Conservation (phyloP, 2,797 vertebrate genomes). For the Perodicticus potto region DNA sequence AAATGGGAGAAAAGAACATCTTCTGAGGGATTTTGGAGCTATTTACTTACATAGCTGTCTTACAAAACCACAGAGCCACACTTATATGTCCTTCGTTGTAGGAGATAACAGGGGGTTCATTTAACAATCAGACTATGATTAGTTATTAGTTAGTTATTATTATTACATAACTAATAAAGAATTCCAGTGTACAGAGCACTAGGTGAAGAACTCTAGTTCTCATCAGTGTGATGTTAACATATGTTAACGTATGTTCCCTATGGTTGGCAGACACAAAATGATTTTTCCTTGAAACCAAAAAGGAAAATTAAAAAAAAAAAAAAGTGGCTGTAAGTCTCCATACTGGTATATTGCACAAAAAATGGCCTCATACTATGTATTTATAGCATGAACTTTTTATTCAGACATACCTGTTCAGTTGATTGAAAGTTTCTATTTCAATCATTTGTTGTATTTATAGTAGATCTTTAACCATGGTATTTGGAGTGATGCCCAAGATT, state of each 20-base stretch:
- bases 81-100: not conserved
- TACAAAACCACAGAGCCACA: conserved; percentile 5
- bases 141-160: too few relatives aligned
- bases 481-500: conserved; percentile 17
- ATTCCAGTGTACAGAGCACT: not conserved
- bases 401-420: not conserved
- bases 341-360: not conserved
- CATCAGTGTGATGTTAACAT: not conserved
- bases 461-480: not conserved
- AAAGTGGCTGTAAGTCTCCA: not conserved
- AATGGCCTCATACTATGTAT: not conserved
- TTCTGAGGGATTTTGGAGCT: not conserved
- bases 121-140: not conserved
- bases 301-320: too few relatives aligned
- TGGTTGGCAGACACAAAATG: conserved; percentile 18
- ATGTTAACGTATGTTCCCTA: conserved; percentile 23
- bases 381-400: conserved; percentile 31
- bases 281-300: conserved; percentile 43
- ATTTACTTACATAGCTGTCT: not conserved
- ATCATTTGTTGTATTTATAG: conserved; percentile 37
- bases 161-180: not conserved
- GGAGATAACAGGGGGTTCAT: not conserved
- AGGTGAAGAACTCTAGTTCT: not conserved
- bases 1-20: not conserved
- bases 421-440: conserved; percentile 59